Percentiles rank a stretch among this genome's conserved stretches.
phyloP scores from a whole-genome alignment of 2,797 vertebrate species.

The Amblyraja radiata region DNA sequence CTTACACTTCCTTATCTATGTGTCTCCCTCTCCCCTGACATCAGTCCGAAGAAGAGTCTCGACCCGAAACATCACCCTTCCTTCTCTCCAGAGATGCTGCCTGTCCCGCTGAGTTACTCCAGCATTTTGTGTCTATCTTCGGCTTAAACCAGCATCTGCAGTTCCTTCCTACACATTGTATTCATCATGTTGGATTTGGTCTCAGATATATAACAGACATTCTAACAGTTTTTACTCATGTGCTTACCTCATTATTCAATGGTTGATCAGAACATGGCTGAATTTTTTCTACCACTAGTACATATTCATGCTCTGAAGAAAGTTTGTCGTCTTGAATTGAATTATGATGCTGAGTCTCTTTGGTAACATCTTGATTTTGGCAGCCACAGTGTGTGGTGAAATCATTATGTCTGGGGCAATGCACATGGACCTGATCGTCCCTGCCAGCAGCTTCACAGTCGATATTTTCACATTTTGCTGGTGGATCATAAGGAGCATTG shows the following conservation, averaged over 20 bases:
- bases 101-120: too few relatives aligned
- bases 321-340: background rate
- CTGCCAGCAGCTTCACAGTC: conserved; percentile 37
- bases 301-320: conserved; percentile 50
- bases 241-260: conserved; percentile 20
- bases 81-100: too few relatives aligned
- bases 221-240: background rate
- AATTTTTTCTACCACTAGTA: conserved; percentile 60
- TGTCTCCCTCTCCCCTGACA: too few relatives aligned
- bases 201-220: background rate
- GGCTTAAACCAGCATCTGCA: too few relatives aligned
- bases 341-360: background rate
- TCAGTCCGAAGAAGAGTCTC: too few relatives aligned
- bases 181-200: too few relatives aligned
- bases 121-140: too few relatives aligned
- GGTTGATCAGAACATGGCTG: background rate
- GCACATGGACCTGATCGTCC: conserved; percentile 32
- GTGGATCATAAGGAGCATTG: conserved; percentile 41
- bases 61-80: too few relatives aligned
- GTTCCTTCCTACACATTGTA: too few relatives aligned
- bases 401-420: conserved; percentile 44
- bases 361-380: conserved; percentile 39
- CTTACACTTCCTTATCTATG: too few relatives aligned
- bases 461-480: conserved; percentile 31
- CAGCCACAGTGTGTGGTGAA: conserved; percentile 41